Base-by-base conservation (phyloP, 1,140 invertebrate species). In the Cydia amplana region DNA sequence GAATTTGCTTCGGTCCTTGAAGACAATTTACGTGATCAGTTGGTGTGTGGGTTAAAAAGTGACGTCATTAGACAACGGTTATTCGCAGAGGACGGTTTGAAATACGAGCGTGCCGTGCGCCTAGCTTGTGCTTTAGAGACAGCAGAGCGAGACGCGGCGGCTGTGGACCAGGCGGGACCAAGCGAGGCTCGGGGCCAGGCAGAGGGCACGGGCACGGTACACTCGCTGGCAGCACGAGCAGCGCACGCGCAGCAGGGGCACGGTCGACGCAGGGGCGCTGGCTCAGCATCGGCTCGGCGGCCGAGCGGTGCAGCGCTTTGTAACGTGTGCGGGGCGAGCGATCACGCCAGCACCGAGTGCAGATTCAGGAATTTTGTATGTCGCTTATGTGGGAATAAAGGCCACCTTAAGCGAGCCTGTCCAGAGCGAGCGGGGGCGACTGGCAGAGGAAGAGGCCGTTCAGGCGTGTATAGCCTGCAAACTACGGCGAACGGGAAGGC, bases 21-120 rank as follows among this genome's bases (percentile, higher is more conserved):
- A 20, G 75, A 75, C n/a, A 70, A 72, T 36, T 65, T 75, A 14
- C 65, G 67, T n/a, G 75, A 75, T 23, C 75, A 75, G 46, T 75
- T 75, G 9, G 49, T 70, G 9, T 75, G 75, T 32, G 75, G 75
- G 9, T 55, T 75, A 18, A 55, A n/a, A 28, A 72, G 67, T 72
- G 67, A 75, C 5, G 23, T 40, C 2, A 75, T 64, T 20, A 65
- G 64, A 2, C 75, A 75, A 63, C 55, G 74, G 36, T 55, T 67
- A 14, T 67, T 70, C 67, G 73, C 55, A 18, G 74, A 72, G 70
- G 25, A 20, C 70, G 70, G 25, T 3, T 32, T 28, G 36, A 23
- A 49, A n/a, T 18, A 49, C 16, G 25, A 32, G 36, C 32, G 70
- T 43, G 70, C 70, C n/a, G 70, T 18, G 1, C 36, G 18, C 4